Evolutionary conservation across 1,140 invertebrate species (phyloP), one percentile per base, ranked within the genome.

Genomic region (Brachionus sp.): DNA sequence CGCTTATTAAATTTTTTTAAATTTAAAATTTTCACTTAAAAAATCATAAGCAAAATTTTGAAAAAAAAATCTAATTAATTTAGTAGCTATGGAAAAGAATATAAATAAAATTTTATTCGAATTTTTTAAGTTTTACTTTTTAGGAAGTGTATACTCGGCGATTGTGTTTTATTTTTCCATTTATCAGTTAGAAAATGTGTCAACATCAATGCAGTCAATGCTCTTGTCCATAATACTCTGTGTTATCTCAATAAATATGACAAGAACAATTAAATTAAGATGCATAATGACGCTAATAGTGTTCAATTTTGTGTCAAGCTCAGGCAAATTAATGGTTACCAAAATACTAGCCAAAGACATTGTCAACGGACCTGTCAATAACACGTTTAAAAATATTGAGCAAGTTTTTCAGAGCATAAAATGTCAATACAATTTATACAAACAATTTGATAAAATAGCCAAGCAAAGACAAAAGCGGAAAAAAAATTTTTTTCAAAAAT

Each of bases 161-260:
- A n/a, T 75, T 25, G 23, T 75, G 7, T 75, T 75, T 50, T 46
- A 75, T 75, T 75, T 75, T 13, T 25, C 70, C 23, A 46, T 75
- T 10, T 33, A 75, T 75, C 70, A 75, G 29, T 2, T 46, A n/a
- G 39, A 75, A 25, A 13, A 75, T 75, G 42, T 75, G 23, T 4
- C 4, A 13, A 12, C 23, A 10, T 46, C 42, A 13, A 1, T n/a
- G n/a, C 44, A 75, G 44, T 13, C 19, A 10, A 44, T 75, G 68
- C 9, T 73, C 6, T 44, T 37, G 9, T 73, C 68, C 23, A 12
- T 50, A 29, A 46, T 75, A 12, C 5, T 46, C 1, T 25, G 16
- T 10, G 5, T 75, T 12, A 75, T 75, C n/a, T 46, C 70, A 25
- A 23, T 75, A 10, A 75, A 46, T 13, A 75, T 46, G 39, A 25